These are phyloP conservation scores for Meandrina meandrites DNA, from an alignment of 92 coral and sea anemone species.

Conservation along the genomic window DNA sequence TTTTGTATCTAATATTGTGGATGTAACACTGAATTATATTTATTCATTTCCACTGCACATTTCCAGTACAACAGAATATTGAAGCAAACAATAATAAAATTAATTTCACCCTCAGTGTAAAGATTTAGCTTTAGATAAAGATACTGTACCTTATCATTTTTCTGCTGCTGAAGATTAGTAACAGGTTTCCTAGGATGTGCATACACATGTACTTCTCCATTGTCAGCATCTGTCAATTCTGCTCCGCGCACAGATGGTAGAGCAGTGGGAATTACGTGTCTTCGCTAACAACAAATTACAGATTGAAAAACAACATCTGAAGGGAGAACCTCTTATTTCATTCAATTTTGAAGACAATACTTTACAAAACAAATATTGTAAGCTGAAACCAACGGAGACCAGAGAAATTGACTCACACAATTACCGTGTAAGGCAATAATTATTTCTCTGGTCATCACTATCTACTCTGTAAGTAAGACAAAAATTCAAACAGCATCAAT, in stretches of 20 bases:
- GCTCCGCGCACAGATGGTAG: conserved; percentile 63
- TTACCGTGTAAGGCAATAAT: too few species aligned
- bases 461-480: neutral
- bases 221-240: conserved; percentile 24
- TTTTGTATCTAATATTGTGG: too few species aligned
- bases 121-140: neutral
- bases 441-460: neutral
- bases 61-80: neutral
- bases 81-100: too few species aligned
- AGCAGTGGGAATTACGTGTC: conserved; percentile 75
- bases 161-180: conserved; percentile 33
- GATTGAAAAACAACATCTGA: neutral
- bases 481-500: too few species aligned
- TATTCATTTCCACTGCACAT: neutral
- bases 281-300: conserved; percentile 34
- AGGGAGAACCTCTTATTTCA: neutral
- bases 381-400: too few species aligned
- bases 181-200: conserved; percentile 59
- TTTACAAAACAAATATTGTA: neutral
- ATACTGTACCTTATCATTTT: conserved; percentile 16
- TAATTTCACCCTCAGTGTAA: neutral
- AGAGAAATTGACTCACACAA: too few species aligned
- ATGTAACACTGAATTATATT: too few species aligned
- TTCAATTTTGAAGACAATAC: neutral
- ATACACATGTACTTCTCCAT: conserved; percentile 77